phyloP scores from a whole-genome alignment of 2,113 vertebrate species.

The Microcebus tavaratra region DNA sequence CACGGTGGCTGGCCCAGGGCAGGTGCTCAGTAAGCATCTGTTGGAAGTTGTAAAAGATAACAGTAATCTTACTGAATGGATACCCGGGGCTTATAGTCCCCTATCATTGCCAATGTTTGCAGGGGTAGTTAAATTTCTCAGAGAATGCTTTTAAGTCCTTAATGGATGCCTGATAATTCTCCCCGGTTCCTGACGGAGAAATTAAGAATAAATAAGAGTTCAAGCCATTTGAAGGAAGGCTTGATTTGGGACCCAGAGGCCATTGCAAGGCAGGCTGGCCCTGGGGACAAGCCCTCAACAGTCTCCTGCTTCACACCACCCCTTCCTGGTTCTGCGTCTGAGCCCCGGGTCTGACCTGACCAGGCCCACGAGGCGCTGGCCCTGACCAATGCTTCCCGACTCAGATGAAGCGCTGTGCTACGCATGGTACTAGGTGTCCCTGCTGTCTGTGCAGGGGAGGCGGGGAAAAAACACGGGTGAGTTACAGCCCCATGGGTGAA shows the following conservation, averaged over 20 bases:
- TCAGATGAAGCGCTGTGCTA: not conserved
- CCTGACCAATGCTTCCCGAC: not conserved
- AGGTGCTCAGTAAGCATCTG: not conserved
- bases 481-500: not conserved
- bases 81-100: not conserved
- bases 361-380: not conserved
- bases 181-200: not conserved
- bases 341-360: not conserved
- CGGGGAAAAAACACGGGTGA: not conserved
- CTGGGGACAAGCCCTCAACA: not conserved
- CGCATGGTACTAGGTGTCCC: not conserved
- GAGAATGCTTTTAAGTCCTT: not conserved
- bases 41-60: not conserved
- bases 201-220: not conserved
- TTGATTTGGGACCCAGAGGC: not conserved
- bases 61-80: not conserved
- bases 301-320: not conserved
- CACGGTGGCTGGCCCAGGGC: no score
- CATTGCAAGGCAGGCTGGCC: not conserved
- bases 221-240: not conserved
- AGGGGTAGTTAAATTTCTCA: not conserved
- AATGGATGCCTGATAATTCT: not conserved
- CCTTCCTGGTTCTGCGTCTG: not conserved
- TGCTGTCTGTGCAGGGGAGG: not conserved
- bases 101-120: not conserved